These are phyloP conservation scores for Microctonus hyperodae DNA, from an alignment of 2,888 invertebrate species.

Conservation along the genomic window DNA sequence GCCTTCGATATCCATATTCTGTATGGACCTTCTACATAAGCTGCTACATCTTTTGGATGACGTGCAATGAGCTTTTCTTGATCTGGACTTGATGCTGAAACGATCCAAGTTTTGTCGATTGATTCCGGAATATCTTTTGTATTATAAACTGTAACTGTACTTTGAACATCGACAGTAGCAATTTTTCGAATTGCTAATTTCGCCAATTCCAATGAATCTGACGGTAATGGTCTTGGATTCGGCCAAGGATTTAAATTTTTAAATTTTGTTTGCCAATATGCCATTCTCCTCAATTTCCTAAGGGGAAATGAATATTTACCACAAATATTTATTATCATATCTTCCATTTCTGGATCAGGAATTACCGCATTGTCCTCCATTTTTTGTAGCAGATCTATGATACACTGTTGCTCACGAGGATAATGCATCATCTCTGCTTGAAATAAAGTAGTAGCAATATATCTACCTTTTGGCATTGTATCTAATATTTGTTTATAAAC, in stretches of 20 bases:
- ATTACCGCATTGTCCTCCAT: slow-evolving; percentile 95
- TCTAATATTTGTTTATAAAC: slow-evolving; percentile 86
- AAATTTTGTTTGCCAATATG: slow-evolving; percentile 95
- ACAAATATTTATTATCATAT: slow-evolving; percentile 83
- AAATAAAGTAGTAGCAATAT: slow-evolving; percentile 82
- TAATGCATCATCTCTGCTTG: slow-evolving; percentile 93
- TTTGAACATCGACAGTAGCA: slow-evolving; percentile 80
- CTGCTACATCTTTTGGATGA: slow-evolving; percentile 68
- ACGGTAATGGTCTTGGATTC: slow-evolving; percentile 79
- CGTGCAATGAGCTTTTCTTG: slow-evolving; percentile 76
- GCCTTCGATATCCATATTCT: slow-evolving; percentile 79
- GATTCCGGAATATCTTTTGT: slow-evolving; percentile 76
- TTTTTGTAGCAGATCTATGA: slow-evolving; percentile 87
- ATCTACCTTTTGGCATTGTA: slow-evolving; percentile 87
- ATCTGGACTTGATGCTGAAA: slow-evolving; percentile 81
- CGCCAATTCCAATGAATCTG: slow-evolving; percentile 79
- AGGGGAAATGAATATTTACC: slow-evolving; percentile 78
- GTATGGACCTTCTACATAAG: slow-evolving; percentile 86
- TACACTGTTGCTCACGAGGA: slow-evolving; percentile 95
- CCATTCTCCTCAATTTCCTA: slow-evolving; percentile 80
- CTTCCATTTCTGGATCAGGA: slow-evolving; percentile 89
- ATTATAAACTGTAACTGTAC: slow-evolving; percentile 72
- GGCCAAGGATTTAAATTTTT: slow-evolving; percentile 88
- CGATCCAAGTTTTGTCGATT: slow-evolving; percentile 90
- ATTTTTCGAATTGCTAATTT: slow-evolving; percentile 84